Percentiles rank a stretch among this genome's conserved stretches.
Conservation (phyloP, 2,113 vertebrate species). For the Lepisosteus oculatus region DNA sequence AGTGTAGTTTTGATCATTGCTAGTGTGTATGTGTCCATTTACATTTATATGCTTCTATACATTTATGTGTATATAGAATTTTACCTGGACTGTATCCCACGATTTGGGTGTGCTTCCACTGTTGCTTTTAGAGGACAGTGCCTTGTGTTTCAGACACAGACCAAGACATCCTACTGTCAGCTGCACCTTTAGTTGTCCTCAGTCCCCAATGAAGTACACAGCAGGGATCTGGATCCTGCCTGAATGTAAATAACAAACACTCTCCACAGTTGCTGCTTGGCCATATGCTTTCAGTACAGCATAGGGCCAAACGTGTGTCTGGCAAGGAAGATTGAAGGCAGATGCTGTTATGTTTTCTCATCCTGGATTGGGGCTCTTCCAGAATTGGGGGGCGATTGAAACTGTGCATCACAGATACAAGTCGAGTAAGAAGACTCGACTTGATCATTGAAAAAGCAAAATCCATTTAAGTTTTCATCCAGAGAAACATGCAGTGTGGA, state of each 20-base stretch:
- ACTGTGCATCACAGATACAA: too few species aligned
- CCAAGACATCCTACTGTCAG: slow-evolving; percentile 41
- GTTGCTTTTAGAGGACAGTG: too few species aligned
- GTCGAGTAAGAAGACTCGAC: slow-evolving; percentile 6
- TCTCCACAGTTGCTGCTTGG: slow-evolving; percentile 30
- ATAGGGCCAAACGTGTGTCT: slow-evolving; percentile 22
- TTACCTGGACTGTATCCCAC: too few species aligned
- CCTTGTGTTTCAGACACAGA: too few species aligned
- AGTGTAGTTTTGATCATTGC: too few species aligned
- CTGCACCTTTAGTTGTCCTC: slow-evolving; percentile 45
- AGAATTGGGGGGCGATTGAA: not conserved
- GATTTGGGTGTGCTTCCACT: too few species aligned
- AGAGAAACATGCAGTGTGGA: slow-evolving; percentile 4
- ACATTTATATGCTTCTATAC: too few species aligned
- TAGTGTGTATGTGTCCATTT: too few species aligned
- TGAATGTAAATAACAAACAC: slow-evolving; percentile 41
- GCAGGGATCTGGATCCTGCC: slow-evolving; percentile 42
- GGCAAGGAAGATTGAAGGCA: slow-evolving; percentile 2
- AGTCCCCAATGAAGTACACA: slow-evolving; percentile 29
- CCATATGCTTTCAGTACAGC: slow-evolving; percentile 40
- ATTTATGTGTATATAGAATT: too few species aligned
- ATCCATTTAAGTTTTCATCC: slow-evolving; percentile 34
- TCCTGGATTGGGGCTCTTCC: slow-evolving; percentile 1
- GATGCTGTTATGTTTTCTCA: not conserved
- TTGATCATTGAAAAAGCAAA: slow-evolving; percentile 9